These are phyloP conservation scores for Peromyscus maniculatus DNA, from an alignment of 2,113 vertebrate genomes.

Conservation along the genomic window DNA sequence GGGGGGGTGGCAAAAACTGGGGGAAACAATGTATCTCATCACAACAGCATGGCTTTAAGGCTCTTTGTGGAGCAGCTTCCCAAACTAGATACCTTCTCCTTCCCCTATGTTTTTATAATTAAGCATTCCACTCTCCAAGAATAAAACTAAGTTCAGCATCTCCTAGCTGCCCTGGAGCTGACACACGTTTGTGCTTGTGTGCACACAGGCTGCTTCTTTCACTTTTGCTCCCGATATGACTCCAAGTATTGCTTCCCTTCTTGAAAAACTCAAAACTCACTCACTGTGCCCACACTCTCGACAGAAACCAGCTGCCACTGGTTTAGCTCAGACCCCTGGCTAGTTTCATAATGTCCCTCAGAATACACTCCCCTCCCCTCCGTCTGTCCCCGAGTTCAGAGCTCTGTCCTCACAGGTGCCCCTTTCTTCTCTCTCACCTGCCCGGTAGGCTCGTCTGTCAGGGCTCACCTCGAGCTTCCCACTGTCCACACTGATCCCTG, in stretches of 20 bases:
- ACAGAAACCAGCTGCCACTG: background rate
- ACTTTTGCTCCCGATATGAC: background rate
- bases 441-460: background rate
- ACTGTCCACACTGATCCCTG: background rate
- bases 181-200: fast-evolving
- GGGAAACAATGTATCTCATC: background rate
- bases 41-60: background rate
- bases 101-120: background rate
- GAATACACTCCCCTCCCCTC: background rate
- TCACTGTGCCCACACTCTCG: background rate
- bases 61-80: background rate
- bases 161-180: background rate
- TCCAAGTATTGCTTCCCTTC: background rate
- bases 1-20: background rate
- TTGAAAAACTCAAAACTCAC: background rate
- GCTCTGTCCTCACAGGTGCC: too few relatives aligned
- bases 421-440: background rate
- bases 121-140: background rate
- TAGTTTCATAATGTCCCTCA: background rate
- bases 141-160: background rate
- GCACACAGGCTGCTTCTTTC: background rate
- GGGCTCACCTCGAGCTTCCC: background rate
- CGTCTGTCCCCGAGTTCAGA: fast-evolving
- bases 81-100: background rate
- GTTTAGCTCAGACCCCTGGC: background rate